Evolutionary conservation across 2,797 vertebrate species (phyloP).

Genomic region (Enteromius thamalakanensis): DNA sequence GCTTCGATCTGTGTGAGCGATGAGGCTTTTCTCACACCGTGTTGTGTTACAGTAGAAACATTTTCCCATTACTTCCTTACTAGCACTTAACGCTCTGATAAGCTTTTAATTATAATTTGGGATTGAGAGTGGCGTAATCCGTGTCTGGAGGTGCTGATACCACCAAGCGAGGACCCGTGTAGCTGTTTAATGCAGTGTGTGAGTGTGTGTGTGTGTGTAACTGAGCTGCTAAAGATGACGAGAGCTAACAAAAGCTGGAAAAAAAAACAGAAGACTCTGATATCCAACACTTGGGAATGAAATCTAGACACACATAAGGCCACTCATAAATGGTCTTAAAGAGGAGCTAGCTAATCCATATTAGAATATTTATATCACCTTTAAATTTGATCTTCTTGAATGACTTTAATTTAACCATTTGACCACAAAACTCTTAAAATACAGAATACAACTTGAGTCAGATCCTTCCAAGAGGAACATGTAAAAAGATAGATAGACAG

Average conservation of each 20-base stretch:
- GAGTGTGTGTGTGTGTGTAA: constrained; percentile 28
- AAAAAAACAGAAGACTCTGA: background rate
- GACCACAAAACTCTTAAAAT: background rate
- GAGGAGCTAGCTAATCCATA: background rate
- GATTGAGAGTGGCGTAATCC: constrained; percentile 54
- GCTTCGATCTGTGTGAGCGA: background rate
- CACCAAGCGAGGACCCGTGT: constrained; percentile 35
- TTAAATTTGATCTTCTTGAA: constrained; percentile 7
- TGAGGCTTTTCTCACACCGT: constrained; percentile 12
- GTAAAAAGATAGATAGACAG: background rate
- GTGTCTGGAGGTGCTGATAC: constrained; percentile 53
- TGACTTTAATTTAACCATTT: background rate
- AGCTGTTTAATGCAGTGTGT: constrained; percentile 19
- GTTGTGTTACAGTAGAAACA: constrained; percentile 43
- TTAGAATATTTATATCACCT: background rate
- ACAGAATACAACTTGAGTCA: background rate
- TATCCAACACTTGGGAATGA: background rate
- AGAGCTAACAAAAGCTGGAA: background rate
- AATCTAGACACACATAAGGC: constrained; percentile 27
- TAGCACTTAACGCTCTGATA: constrained; percentile 51
- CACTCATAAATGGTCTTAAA: constrained; percentile 20
- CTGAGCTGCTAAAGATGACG: constrained; percentile 23
- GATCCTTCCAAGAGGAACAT: background rate
- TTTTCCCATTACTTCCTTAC: constrained; percentile 44
- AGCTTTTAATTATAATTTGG: constrained; percentile 60